Conservation (phyloP, 2,113 vertebrate species). For the Silurus asotus region DNA sequence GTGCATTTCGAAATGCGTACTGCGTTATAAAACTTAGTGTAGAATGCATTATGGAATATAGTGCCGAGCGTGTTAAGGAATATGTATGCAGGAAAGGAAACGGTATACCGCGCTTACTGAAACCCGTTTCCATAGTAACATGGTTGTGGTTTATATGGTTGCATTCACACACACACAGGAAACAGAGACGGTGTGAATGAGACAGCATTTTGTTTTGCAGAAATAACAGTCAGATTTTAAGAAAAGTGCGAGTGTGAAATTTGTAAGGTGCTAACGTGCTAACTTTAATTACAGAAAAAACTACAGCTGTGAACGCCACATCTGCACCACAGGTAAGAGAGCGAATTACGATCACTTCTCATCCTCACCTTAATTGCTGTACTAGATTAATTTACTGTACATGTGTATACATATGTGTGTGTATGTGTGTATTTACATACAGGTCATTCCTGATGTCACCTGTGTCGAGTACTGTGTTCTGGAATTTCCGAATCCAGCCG, state of each 20-base stretch:
- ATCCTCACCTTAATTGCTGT: neutral
- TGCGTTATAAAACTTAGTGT: neutral
- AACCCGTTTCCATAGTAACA: neutral
- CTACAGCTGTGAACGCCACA: neutral
- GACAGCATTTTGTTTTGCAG: slow-evolving; percentile 13
- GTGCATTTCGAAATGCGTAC: too few species aligned
- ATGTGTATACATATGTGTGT: neutral
- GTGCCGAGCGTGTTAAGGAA: neutral
- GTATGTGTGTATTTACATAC: slow-evolving; percentile 27
- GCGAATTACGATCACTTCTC: too few species aligned
- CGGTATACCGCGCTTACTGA: neutral
- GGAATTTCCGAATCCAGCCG: slow-evolving; percentile 62
- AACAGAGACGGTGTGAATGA: slow-evolving; percentile 9
- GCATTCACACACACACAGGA: slow-evolving; percentile 37
- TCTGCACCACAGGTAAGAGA: slow-evolving; percentile 7
- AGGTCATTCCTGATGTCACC: slow-evolving; percentile 54
- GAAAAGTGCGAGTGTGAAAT: neutral
- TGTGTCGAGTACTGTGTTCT: slow-evolving; percentile 72
- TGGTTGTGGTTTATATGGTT: slow-evolving; percentile 13
- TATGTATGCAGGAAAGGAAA: neutral
- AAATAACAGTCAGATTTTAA: neutral
- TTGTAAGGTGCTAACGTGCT: neutral
- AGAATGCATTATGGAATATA: neutral
- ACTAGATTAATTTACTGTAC: neutral
- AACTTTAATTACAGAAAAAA: slow-evolving; percentile 8